Conservation (phyloP, 2,797 vertebrate species). For the Acanthurus leucopareius region DNA sequence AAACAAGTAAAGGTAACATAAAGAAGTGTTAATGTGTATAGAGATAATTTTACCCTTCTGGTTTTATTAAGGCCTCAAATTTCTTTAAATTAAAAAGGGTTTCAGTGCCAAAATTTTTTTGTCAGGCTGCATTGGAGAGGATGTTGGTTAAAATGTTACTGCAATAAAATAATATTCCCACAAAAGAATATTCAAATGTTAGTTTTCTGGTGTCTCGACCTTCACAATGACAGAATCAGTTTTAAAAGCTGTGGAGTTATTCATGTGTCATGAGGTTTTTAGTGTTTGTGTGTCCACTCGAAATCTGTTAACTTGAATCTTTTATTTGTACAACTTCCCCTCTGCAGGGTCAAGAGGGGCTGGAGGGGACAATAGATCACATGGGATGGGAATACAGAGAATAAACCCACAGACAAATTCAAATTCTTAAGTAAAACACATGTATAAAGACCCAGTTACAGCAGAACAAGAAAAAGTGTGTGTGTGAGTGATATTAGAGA, state of each 20-base stretch:
- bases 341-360: too few relatives aligned
- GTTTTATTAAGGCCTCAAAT: constrained; percentile 58
- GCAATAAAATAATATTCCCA: constrained; percentile 74
- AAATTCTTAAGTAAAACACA: neutral
- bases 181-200: neutral
- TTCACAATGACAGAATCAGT: neutral
- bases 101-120: constrained; percentile 63
- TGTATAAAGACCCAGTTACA: neutral
- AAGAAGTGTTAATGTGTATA: constrained; percentile 49
- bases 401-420: neutral
- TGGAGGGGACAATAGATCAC: too few relatives aligned
- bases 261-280: neutral
- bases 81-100: constrained; percentile 59
- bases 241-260: neutral
- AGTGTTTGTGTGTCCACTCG: neutral
- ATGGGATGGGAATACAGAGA: too few relatives aligned
- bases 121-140: constrained; percentile 65
- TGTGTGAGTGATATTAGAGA: neutral
- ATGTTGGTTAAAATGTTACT: constrained; percentile 66
- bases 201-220: neutral
- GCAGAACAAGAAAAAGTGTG: neutral
- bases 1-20: constrained; percentile 42
- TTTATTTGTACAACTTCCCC: neutral
- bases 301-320: constrained; percentile 4
- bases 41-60: constrained; percentile 59